phyloP scores from a whole-genome alignment of 2,113 vertebrate genomes.

The Paramisgurnus dabryanus region DNA sequence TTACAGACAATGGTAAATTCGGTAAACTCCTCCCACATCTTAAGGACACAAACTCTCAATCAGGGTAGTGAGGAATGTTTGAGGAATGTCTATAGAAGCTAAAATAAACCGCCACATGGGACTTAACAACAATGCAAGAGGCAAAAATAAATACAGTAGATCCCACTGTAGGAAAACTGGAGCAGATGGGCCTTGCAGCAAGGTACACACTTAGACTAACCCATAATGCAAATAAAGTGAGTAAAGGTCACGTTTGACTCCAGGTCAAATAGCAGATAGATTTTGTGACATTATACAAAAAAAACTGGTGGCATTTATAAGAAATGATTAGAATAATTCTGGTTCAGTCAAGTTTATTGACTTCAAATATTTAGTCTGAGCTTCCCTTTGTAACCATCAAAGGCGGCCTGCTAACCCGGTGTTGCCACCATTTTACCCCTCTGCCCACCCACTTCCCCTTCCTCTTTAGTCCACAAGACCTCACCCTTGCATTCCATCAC shows the following conservation, averaged over 20 bases:
- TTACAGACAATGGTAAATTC: conserved; percentile 18
- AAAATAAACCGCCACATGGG: conserved; percentile 59
- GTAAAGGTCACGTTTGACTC: conserved; percentile 24
- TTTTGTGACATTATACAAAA: too few relatives aligned
- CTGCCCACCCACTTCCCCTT: conserved; percentile 49
- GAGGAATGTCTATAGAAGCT: conserved; percentile 61
- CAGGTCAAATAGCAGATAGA: conserved; percentile 9
- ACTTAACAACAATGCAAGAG: conserved; percentile 61
- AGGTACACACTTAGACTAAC: conserved; percentile 38
- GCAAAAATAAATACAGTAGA: conserved; percentile 59
- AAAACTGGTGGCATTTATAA: too few relatives aligned
- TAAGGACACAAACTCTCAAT: conserved; percentile 16
- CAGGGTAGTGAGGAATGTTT: conserved; percentile 59
- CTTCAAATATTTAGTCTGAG: background rate
- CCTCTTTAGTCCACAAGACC: conserved; percentile 8
- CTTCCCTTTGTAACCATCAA: background rate
- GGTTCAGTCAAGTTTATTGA: background rate
- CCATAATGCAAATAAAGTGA: conserved; percentile 21
- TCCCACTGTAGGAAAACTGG: conserved; percentile 59
- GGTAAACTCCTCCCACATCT: background rate
- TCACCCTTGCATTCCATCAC: conserved; percentile 35
- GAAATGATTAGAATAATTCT: background rate
- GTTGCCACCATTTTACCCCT: conserved; percentile 1
- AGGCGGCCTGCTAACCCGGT: background rate
- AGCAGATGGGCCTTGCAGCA: conserved; percentile 39